A percentile compares a stretch with the other conserved stretches of the same genome.
Evolutionary conservation across 2,888 invertebrate species (phyloP).

Genomic region (Stenoptilia bipunctidactyla): DNA sequence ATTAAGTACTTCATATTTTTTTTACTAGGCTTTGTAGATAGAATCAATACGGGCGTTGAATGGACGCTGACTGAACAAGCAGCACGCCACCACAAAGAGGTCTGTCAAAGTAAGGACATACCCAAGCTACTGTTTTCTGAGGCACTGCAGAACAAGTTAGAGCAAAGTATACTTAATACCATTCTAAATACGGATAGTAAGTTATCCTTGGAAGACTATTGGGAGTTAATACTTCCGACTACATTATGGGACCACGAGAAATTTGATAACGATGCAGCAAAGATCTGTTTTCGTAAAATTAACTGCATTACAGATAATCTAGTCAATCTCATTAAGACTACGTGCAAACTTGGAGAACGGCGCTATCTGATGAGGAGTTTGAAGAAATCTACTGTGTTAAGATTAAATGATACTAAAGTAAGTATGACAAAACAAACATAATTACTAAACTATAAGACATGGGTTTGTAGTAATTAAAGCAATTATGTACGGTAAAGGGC

Average conservation of each 20-base stretch:
- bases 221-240: constrained; percentile 40
- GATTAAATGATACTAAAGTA: constrained; percentile 43
- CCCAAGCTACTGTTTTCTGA: constrained; percentile 29
- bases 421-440: too few relatives aligned
- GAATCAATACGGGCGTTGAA: constrained; percentile 41
- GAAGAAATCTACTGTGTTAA: constrained; percentile 30
- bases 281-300: constrained; percentile 35
- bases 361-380: constrained; percentile 30
- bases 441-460: too few relatives aligned
- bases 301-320: constrained; percentile 45
- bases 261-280: constrained; percentile 40
- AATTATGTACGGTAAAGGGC: too few relatives aligned
- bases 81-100: constrained; percentile 30
- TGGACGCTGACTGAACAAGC: constrained; percentile 42
- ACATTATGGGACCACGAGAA: constrained; percentile 48
- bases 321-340: constrained; percentile 31
- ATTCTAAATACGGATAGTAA: constrained; percentile 37
- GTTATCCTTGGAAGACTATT: constrained; percentile 37
- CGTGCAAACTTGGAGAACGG: constrained; percentile 30
- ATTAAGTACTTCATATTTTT: background rate
- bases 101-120: constrained; percentile 26
- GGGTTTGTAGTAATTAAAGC: too few relatives aligned
- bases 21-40: constrained; percentile 41
- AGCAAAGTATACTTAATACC: constrained; percentile 34
- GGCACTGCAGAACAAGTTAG: constrained; percentile 40